phyloP scores from a whole-genome alignment of 2,888 invertebrate genomes.

The Creontiades dilutus region DNA sequence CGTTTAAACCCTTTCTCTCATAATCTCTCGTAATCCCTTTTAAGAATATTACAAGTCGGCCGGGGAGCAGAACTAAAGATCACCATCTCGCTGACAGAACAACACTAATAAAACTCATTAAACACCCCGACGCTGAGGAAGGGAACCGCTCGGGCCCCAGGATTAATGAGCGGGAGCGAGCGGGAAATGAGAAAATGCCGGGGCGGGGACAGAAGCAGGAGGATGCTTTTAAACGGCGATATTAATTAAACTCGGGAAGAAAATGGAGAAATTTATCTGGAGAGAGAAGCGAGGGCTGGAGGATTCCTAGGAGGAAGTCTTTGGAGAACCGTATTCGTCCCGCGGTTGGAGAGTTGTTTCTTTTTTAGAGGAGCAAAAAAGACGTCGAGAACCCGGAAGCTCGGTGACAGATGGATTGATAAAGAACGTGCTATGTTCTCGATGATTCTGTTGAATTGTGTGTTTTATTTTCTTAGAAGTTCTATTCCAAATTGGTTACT shows the following conservation, averaged over 20 bases:
- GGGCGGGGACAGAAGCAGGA: constrained; percentile 5
- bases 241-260: constrained; percentile 38
- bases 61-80: constrained; percentile 17
- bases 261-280: constrained; percentile 44
- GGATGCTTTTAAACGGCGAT: constrained; percentile 50
- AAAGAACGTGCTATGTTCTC: too few species aligned
- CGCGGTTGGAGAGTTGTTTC: background rate
- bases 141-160: background rate
- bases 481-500: too few species aligned
- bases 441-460: too few species aligned
- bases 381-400: too few species aligned
- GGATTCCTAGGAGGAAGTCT: background rate
- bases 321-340: background rate
- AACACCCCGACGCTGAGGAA: background rate
- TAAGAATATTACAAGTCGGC: constrained; percentile 37
- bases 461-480: too few species aligned
- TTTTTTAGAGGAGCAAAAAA: background rate
- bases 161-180: constrained; percentile 34
- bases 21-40: background rate
- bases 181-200: constrained; percentile 53
- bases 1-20: constrained; percentile 4
- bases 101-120: constrained; percentile 54
- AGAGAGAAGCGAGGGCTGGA: constrained; percentile 12
- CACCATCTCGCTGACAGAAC: constrained; percentile 49
- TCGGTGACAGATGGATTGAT: background rate